Conservation (phyloP, 2,888 invertebrate species). For the Lasioglossum leucozonium region DNA sequence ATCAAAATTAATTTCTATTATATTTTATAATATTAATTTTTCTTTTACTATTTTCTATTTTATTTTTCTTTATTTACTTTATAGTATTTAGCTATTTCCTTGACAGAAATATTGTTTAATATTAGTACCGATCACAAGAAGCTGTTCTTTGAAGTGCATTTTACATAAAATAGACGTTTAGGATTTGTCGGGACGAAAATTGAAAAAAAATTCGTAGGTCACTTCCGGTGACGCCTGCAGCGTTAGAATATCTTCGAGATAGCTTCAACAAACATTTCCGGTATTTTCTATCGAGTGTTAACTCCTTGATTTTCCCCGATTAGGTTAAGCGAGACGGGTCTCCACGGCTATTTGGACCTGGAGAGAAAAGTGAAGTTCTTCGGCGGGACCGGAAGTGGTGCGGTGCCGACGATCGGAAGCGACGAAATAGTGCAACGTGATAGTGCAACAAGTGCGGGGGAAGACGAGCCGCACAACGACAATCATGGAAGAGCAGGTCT, state of each 20-base stretch:
- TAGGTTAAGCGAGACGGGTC: constrained; percentile 81
- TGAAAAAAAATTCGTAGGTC: not conserved
- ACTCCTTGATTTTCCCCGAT: not conserved
- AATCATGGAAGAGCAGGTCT: constrained; percentile 74
- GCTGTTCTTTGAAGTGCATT: not conserved
- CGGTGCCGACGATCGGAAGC: constrained; percentile 75
- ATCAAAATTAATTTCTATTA: no score
- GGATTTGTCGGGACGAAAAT: not conserved
- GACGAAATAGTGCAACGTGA: constrained; percentile 82
- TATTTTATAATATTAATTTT: no score
- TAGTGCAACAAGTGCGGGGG: constrained; percentile 83
- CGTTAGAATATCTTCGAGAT: not conserved
- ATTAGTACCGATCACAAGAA: not conserved
- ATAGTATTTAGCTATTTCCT: not conserved
- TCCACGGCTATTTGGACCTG: constrained; percentile 80
- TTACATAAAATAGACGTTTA: not conserved
- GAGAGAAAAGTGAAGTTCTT: constrained; percentile 81
- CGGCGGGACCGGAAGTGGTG: constrained; percentile 74
- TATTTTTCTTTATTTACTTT: no score
- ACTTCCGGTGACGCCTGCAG: not conserved
- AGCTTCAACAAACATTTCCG: not conserved
- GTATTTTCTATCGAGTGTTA: not conserved
- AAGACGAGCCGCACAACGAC: constrained; percentile 81
- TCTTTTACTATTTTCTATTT: no score
- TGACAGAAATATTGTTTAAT: not conserved